Conservation (phyloP, 1,140 invertebrate species). For the Teleopsis dalmanni region DNA sequence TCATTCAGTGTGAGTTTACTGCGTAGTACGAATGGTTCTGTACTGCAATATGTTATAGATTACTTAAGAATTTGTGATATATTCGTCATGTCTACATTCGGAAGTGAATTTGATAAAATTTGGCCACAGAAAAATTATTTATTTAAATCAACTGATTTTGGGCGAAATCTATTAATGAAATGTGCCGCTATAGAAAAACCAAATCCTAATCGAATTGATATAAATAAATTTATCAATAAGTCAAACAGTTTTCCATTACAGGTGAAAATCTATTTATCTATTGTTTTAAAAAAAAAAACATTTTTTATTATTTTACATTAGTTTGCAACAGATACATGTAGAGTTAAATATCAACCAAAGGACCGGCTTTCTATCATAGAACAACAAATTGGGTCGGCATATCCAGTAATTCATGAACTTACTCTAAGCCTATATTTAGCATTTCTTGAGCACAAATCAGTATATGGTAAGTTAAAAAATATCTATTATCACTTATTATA, state of each 20-base stretch:
- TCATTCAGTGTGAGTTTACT: too few species aligned
- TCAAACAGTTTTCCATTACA: constrained; percentile 12
- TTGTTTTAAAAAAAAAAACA: neutral
- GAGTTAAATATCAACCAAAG: constrained; percentile 11
- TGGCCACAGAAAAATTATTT: constrained; percentile 8
- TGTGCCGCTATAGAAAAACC: constrained; percentile 7
- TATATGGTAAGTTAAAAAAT: constrained; percentile 29
- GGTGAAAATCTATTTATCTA: neutral
- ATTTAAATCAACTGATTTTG: constrained; percentile 7
- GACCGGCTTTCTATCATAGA: constrained; percentile 11
- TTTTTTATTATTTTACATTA: neutral
- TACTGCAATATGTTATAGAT: too few species aligned
- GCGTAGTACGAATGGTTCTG: too few species aligned
- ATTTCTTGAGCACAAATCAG: constrained; percentile 31
- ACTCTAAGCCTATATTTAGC: constrained; percentile 20
- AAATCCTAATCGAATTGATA: constrained; percentile 4
- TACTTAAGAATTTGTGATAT: too few species aligned
- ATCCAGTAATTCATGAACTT: constrained; percentile 34
- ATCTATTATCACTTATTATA: too few species aligned
- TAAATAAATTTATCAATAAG: constrained; percentile 9
- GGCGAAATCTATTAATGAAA: constrained; percentile 10
- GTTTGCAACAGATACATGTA: constrained; percentile 12
- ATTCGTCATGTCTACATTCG: constrained; percentile 11
- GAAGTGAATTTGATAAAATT: constrained; percentile 10
- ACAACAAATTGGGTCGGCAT: constrained; percentile 30